Base-by-base conservation (phyloP, 2,888 invertebrate genomes). In the Drosophila kuntzei region DNA sequence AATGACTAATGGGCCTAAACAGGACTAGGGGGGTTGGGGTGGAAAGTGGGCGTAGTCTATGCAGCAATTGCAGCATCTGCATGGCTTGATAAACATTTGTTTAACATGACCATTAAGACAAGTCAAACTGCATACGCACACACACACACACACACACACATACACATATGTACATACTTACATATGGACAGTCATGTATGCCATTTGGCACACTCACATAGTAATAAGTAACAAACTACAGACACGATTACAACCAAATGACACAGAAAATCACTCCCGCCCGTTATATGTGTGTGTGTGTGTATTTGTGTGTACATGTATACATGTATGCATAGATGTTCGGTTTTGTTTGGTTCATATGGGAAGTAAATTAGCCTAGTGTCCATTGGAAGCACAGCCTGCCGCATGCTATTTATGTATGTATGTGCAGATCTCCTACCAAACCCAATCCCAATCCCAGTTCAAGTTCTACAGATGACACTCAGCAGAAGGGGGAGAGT, bases 31-130 rank as follows among this genome's bases (percentile, higher is more conserved):
- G 46, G 18, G 3, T 11, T 22, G 34, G 11, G 20, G n/a, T 9
- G 4, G 22, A 22, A 27, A 16, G 60, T 53, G 63, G 61, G 63
- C 60, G 80, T 51, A 58, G 61, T 49, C 34, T n/a, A 36, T 46
- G 59, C 55, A 47, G 43, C 22, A 22, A 7, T 54, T 60, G 49
- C 49, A 65, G 78, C 80, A 81, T 80, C 88, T 87, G 89, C 87
- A 89, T 84, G 89, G 87, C 89, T 84, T 87, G 83, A 80, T 80
- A 90, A 89, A 89, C 89, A 89, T 87, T 89, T 89, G 89, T 82
- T 89, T 81, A 87, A 89, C 89, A 90, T 90, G 90, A 86, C 89
- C 90, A 89, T 89, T 90, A 89, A 85, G 87, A 85, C 87, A 83
- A 80, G 85, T 79, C 79, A 80, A 87, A 83, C 86, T 84, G 71